phyloP scores from a whole-genome alignment of 2,797 vertebrate species.

The Gymnoscopelus microlampas region DNA sequence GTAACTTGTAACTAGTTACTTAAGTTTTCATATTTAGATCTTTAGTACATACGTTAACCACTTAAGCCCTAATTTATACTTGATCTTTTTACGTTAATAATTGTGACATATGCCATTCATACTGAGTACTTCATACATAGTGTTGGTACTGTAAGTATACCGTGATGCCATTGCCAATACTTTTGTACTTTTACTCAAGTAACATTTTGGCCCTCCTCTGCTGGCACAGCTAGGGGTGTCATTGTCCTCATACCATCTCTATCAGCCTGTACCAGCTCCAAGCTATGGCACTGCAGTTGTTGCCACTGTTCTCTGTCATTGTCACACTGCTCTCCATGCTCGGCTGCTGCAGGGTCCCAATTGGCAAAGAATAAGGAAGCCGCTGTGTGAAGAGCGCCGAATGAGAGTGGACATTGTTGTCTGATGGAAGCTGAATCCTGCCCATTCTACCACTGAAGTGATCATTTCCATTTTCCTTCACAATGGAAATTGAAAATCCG shows the following conservation, averaged over 20 bases:
- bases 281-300: not conserved
- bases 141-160: too few species aligned
- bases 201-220: not conserved
- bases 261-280: not conserved
- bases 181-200: not conserved
- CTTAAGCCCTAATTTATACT: too few species aligned
- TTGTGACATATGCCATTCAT: too few species aligned
- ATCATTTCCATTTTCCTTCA: conserved; percentile 22
- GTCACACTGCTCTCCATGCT: not conserved
- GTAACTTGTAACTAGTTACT: too few species aligned
- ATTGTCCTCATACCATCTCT: not conserved
- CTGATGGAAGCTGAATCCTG: conserved; percentile 16
- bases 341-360: conserved; percentile 10
- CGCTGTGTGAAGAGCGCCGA: conserved; percentile 22
- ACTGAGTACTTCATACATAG: too few species aligned
- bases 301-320: not conserved
- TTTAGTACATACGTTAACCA: too few species aligned
- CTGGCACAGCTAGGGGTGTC: conserved; percentile 10
- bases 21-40: too few species aligned
- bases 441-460: conserved; percentile 16
- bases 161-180: too few species aligned
- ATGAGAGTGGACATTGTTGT: conserved; percentile 24
- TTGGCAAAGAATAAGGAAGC: conserved; percentile 21
- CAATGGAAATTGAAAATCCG: conserved; percentile 30
- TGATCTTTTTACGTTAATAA: too few species aligned